These are phyloP conservation scores for Diabrotica virgifera DNA, from an alignment of 1,140 invertebrate species.

Conservation along the genomic window DNA sequence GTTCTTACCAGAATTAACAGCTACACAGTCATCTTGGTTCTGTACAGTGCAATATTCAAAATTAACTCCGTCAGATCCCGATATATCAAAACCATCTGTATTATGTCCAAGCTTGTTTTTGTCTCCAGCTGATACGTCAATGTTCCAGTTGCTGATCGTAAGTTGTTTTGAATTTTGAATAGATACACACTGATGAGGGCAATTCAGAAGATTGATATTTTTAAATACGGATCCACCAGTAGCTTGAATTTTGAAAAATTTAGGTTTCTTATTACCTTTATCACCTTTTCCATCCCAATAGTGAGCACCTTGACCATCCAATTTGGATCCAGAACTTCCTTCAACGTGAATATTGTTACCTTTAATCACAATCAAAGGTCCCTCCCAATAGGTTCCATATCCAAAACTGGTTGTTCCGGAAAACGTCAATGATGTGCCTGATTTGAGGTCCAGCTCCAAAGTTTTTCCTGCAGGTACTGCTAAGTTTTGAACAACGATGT, in stretches of 20 bases:
- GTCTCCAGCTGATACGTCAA: constrained; percentile 29
- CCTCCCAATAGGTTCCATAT: constrained; percentile 19
- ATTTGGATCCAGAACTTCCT: constrained; percentile 9
- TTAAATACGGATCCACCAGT: constrained; percentile 20
- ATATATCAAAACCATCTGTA: constrained; percentile 28
- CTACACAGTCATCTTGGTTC: constrained; percentile 29
- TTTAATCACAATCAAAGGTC: constrained; percentile 21
- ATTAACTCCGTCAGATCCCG: constrained; percentile 11
- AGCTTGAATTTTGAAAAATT: constrained; percentile 26
- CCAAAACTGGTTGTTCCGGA: constrained; percentile 20
- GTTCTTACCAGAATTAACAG: constrained; percentile 23
- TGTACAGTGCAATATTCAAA: constrained; percentile 21
- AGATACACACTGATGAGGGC: constrained; percentile 24
- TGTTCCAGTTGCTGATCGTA: constrained; percentile 12
- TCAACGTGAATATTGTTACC: constrained; percentile 16
- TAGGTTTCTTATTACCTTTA: constrained; percentile 22
- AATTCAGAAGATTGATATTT: constrained; percentile 26
- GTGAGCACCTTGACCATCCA: constrained; percentile 19
- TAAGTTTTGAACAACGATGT: constrained; percentile 21
- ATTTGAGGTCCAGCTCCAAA: constrained; percentile 12
- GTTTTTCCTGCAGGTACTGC: constrained; percentile 22
- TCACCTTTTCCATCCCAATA: constrained; percentile 28
- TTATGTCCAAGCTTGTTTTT: constrained; percentile 17
- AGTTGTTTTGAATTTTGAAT: constrained; percentile 15
- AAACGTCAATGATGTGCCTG: constrained; percentile 22